phyloP scores from a whole-genome alignment of 2,888 invertebrate species.

The Diogma glabrata region DNA sequence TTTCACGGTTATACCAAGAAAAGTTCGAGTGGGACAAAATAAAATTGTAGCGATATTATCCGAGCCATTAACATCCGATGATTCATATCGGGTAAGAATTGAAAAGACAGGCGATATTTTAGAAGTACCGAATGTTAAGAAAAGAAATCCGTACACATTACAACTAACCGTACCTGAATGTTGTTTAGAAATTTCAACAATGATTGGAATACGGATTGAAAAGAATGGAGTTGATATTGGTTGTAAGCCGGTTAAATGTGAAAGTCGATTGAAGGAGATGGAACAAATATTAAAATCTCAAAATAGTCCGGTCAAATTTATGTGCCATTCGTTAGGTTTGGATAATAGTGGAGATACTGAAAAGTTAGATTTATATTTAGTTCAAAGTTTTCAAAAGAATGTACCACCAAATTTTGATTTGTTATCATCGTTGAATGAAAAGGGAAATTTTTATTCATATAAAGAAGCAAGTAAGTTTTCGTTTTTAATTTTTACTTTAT shows the following conservation, averaged over 20 bases:
- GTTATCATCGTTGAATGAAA: constrained; percentile 41
- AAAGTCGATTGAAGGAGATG: constrained; percentile 69
- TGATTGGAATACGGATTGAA: constrained; percentile 69
- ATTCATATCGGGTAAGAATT: constrained; percentile 63
- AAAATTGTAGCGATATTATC: constrained; percentile 68
- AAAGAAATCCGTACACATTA: constrained; percentile 71
- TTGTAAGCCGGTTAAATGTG: constrained; percentile 76
- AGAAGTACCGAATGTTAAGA: constrained; percentile 61
- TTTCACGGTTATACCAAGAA: constrained; percentile 35
- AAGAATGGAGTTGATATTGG: constrained; percentile 72
- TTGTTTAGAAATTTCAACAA: constrained; percentile 70
- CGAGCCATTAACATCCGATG: constrained; percentile 65
- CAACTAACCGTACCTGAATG: constrained; percentile 75
- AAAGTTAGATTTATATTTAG: constrained; percentile 68
- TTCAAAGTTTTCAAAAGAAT: constrained; percentile 71
- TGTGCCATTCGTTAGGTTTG: constrained; percentile 80
- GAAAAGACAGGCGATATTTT: constrained; percentile 71
- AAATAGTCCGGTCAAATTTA: constrained; percentile 74
- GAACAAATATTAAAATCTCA: constrained; percentile 67
- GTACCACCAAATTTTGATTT: constrained; percentile 77
- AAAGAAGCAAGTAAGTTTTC: constrained; percentile 32
- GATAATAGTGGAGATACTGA: constrained; percentile 59
- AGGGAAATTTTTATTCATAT: constrained; percentile 30
- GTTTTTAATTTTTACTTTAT: neutral
- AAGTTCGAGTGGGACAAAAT: constrained; percentile 52